These are phyloP conservation scores for Tetrao urogallus DNA, from an alignment of 2,113 vertebrate species.

Conservation along the genomic window DNA sequence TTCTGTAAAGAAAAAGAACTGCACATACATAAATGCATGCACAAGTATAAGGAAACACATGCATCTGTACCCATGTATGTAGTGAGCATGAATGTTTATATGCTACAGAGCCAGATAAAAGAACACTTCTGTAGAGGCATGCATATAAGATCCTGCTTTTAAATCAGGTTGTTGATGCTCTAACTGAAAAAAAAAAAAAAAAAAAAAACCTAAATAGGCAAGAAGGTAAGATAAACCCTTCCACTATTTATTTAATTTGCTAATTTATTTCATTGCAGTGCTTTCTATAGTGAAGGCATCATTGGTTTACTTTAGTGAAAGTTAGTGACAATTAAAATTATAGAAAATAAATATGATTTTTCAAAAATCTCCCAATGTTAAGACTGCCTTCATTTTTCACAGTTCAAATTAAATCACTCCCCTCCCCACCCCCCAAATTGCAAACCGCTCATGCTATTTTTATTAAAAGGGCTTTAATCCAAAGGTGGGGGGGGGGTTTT, in stretches of 20 bases:
- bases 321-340: not conserved
- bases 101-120: not conserved
- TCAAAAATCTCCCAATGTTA: not conserved
- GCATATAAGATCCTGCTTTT: not conserved
- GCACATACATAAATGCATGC: not conserved
- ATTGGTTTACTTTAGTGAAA: not conserved
- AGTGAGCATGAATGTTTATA: not conserved
- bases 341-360: not conserved
- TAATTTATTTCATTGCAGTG: not conserved
- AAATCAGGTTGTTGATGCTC: not conserved
- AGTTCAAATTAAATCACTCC: not conserved
- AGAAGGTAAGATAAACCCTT: not conserved
- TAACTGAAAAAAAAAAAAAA: not conserved
- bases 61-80: not conserved
- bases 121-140: not conserved
- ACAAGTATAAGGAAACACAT: not conserved
- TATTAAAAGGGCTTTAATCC: not conserved
- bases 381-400: not conserved
- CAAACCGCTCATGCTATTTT: not conserved
- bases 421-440: not conserved
- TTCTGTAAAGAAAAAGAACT: not conserved
- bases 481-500: rapidly evolving
- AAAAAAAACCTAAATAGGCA: not conserved
- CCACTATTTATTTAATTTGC: not conserved
- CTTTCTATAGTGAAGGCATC: not conserved